Conservation (phyloP, 2,797 vertebrate genomes). For the Neosilurus mollespiculum region DNA sequence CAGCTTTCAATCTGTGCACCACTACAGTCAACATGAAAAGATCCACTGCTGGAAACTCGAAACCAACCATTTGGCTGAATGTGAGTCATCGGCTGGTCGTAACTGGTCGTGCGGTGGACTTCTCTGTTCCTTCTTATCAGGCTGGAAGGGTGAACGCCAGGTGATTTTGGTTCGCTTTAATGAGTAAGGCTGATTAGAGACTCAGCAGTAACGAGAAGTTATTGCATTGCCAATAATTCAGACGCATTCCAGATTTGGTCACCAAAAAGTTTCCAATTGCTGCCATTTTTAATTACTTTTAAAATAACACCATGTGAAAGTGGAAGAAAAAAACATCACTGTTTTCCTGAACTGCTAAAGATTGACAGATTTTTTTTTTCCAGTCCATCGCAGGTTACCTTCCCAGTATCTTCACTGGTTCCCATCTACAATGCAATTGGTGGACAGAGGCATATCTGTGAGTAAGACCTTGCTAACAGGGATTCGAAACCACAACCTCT, state of each 20-base stretch:
- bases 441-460: no score
- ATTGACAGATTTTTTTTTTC: no score
- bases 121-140: not conserved
- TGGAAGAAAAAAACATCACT: not conserved
- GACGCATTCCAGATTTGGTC: not conserved
- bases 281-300: not conserved
- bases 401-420: no score
- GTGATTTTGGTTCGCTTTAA: not conserved
- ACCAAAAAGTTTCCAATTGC: not conserved
- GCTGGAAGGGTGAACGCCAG: not conserved
- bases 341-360: not conserved
- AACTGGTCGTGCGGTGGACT: not conserved
- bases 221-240: not conserved
- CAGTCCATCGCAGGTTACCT: no score
- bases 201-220: not conserved
- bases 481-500: no score
- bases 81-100: constrained; percentile 19
- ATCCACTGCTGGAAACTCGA: not conserved
- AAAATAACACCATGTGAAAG: not conserved
- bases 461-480: no score
- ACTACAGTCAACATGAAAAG: not conserved
- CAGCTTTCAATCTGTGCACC: not conserved
- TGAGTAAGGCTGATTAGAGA: not conserved
- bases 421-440: no score
- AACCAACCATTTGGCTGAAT: not conserved